Evolutionary conservation across 2,113 vertebrate species (phyloP).

Genomic region (Micromys minutus): DNA sequence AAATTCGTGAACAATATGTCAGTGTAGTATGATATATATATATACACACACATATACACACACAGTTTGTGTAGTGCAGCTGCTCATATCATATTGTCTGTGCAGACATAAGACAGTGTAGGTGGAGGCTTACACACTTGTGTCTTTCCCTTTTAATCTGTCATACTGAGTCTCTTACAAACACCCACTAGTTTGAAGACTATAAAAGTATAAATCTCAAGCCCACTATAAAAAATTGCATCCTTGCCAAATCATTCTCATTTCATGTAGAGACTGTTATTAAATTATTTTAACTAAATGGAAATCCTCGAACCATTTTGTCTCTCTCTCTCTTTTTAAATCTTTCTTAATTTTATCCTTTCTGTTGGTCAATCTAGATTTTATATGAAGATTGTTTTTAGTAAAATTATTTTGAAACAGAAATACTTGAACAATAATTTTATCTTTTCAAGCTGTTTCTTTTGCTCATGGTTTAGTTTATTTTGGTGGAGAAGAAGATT

Average conservation of each 20-base stretch:
- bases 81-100: neutral
- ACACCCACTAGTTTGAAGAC: neutral
- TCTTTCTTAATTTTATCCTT: neutral
- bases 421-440: slow-evolving; percentile 35
- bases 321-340: neutral
- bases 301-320: neutral
- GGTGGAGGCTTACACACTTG: neutral
- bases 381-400: neutral
- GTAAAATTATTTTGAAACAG: slow-evolving; percentile 18
- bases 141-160: neutral
- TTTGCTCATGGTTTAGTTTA: slow-evolving; percentile 42
- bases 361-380: neutral
- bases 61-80: neutral
- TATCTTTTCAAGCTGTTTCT: neutral
- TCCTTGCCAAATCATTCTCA: neutral
- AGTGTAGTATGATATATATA: neutral
- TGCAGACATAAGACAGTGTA: neutral
- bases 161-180: neutral
- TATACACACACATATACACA: neutral
- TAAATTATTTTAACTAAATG: slow-evolving; percentile 25
- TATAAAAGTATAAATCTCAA: slow-evolving; percentile 43
- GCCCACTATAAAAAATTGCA: neutral
- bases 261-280: neutral
- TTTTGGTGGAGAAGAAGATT: slow-evolving; percentile 49
- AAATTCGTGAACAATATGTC: neutral